Conservation (phyloP, 2,797 vertebrate genomes). For the Poliocrania exsul region DNA sequence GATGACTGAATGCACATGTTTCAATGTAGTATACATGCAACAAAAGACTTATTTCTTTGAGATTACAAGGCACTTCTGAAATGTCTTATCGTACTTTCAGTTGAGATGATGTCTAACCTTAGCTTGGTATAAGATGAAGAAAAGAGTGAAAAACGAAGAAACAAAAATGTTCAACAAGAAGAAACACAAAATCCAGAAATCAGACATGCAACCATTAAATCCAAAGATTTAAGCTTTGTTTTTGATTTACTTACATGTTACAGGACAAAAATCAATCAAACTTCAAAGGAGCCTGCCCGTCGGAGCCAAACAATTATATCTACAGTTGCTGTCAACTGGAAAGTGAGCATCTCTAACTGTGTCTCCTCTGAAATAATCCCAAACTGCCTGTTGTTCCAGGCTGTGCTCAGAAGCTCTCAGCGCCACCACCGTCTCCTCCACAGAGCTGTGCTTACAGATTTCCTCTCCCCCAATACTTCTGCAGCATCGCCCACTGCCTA, state of each 20-base stretch:
- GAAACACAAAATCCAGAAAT: not conserved
- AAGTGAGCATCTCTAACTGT: constrained; percentile 32
- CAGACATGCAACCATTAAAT: not conserved
- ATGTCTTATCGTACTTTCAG: not conserved
- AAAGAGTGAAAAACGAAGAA: not conserved
- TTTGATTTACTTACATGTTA: constrained; percentile 73
- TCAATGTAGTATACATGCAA: not conserved
- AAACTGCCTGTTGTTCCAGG: constrained; percentile 62
- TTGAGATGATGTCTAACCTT: not conserved
- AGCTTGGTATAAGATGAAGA: not conserved
- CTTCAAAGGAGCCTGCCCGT: constrained; percentile 55
- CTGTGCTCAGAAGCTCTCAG: constrained; percentile 60
- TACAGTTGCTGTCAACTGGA: constrained; percentile 22
- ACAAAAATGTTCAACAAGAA: not conserved
- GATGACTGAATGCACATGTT: not conserved
- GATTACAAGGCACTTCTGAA: not conserved
- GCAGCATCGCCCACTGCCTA: constrained; percentile 23
- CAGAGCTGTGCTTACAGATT: constrained; percentile 5
- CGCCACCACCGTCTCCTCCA: constrained; percentile 58
- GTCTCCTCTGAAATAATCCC: constrained; percentile 48
- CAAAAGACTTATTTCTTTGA: not conserved
- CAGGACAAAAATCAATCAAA: constrained; percentile 19
- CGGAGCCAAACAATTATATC: constrained; percentile 11
- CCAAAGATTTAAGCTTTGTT: not conserved
- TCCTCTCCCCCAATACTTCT: constrained; percentile 49